These are phyloP conservation scores for Zoanthus sansibaricus DNA, from an alignment of 92 coral and sea anemone genomes.

Conservation along the genomic window DNA sequence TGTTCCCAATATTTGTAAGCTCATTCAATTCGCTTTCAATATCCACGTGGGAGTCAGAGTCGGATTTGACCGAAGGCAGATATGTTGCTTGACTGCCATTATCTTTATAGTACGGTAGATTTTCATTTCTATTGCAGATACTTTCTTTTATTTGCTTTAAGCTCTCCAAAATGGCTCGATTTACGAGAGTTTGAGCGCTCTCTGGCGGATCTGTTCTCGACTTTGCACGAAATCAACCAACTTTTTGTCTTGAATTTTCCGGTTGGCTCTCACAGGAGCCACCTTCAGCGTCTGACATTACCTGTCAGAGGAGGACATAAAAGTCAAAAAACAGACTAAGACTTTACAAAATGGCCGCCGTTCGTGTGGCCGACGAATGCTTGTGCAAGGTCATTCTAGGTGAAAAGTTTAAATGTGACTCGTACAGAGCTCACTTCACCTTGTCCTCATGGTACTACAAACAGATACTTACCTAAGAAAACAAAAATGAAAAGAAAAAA, in stretches of 20 bases:
- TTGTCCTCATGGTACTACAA: neutral
- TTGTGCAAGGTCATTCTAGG: slow-evolving; percentile 45
- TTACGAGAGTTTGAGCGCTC: neutral
- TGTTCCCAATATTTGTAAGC: neutral
- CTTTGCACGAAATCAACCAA: neutral
- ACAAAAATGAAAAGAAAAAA: too few relatives aligned
- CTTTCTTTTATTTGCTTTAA: neutral
- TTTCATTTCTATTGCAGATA: neutral
- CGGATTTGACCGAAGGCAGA: neutral
- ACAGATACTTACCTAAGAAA: neutral
- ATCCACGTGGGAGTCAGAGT: slow-evolving; percentile 6
- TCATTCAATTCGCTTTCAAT: neutral
- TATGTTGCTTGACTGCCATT: neutral
- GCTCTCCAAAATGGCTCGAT: slow-evolving; percentile 1
- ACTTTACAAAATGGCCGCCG: neutral
- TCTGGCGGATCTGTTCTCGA: slow-evolving; percentile 5
- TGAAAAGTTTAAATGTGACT: neutral
- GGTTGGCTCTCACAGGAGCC: neutral
- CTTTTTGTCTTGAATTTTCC: slow-evolving; percentile 19
- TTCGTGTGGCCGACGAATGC: slow-evolving; percentile 36
- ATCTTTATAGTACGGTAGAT: neutral
- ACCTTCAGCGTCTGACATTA: neutral
- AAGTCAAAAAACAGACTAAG: neutral
- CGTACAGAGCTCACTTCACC: slow-evolving; percentile 1
- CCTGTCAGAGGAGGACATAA: too few relatives aligned